phyloP scores from a whole-genome alignment of 2,797 vertebrate genomes.

The Chromobotia macracanthus region DNA sequence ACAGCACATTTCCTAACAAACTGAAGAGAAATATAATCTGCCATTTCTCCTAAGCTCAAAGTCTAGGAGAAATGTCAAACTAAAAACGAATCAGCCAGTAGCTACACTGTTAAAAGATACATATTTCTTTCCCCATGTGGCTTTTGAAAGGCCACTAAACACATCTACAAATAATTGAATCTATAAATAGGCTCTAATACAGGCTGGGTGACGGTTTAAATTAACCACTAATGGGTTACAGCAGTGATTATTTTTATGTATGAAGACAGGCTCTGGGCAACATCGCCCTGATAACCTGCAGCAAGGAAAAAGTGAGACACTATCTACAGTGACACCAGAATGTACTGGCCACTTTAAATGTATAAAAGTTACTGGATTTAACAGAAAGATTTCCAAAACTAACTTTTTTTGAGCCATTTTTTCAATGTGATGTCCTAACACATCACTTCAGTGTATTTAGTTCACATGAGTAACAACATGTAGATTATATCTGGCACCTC shows the following conservation, averaged over 20 bases:
- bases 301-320: neutral
- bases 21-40: slow-evolving; percentile 29
- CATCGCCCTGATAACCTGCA: slow-evolving; percentile 17
- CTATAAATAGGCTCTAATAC: slow-evolving; percentile 49
- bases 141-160: slow-evolving; percentile 51
- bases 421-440: no score
- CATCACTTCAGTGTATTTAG: no score
- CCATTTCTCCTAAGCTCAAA: slow-evolving; percentile 14
- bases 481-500: no score
- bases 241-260: slow-evolving; percentile 28
- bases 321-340: neutral
- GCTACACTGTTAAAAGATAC: slow-evolving; percentile 1
- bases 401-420: neutral
- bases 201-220: slow-evolving; percentile 20
- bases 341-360: neutral
- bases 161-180: slow-evolving; percentile 48
- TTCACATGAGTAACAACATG: no score
- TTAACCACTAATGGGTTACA: slow-evolving; percentile 15
- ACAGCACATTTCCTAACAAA: slow-evolving; percentile 10
- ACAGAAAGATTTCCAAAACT: no score
- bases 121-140: slow-evolving; percentile 26
- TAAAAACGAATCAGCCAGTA: slow-evolving; percentile 33
- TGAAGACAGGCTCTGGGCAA: slow-evolving; percentile 5
- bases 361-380: neutral
- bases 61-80: slow-evolving; percentile 38